Evolutionary conservation across 2,888 invertebrate species (phyloP), one percentile per base, ranked within the genome.

Genomic region (Elmis aenea): DNA sequence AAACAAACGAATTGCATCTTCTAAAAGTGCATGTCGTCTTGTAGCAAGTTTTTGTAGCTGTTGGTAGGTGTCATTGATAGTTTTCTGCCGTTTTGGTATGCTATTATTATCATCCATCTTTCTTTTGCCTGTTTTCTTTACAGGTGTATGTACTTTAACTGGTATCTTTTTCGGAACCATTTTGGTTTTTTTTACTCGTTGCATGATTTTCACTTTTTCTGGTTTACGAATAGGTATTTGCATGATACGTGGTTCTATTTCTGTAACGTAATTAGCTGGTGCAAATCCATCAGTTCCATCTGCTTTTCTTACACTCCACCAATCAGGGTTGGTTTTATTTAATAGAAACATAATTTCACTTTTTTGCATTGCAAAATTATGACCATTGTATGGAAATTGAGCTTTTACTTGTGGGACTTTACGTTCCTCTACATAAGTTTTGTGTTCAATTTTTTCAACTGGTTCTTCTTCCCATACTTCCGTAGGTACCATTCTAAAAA

Each of bases 271-370:
- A 69, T 93, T 95, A 1, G 94, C 95, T 0, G 99, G 99, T 2
- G 97, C 95, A 67, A 95, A 99, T 1, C 97, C 97, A 58, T 96
- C 96, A 0, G 81, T 79, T 0, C 95, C 87, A 60, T 90, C 91
- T 0, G 83, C 81, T 57, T 79, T 80, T 8, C 93, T 76, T n/a
- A 96, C 90, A 55, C 91, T 91, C 99, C 99, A 99, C 97, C 97
- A 97, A 66, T 99, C 99, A 0, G 86, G 83, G 69, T 96, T 97
- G 4, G 92, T 94, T 70, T 93, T 93, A 62, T 87, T 91, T 45
- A 97, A 76, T 1, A 99, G 74, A 58, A 92, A 84, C 88, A 97
- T 89, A 2, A 66, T 59, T 70, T 96, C 94, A 33, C 91, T 91
- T 67, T 95, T 96, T 33, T 76, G 76, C 79, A 94, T 89, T 28